phyloP scores from a whole-genome alignment of 1,140 invertebrate species.

The Caenorhabditis latens region DNA sequence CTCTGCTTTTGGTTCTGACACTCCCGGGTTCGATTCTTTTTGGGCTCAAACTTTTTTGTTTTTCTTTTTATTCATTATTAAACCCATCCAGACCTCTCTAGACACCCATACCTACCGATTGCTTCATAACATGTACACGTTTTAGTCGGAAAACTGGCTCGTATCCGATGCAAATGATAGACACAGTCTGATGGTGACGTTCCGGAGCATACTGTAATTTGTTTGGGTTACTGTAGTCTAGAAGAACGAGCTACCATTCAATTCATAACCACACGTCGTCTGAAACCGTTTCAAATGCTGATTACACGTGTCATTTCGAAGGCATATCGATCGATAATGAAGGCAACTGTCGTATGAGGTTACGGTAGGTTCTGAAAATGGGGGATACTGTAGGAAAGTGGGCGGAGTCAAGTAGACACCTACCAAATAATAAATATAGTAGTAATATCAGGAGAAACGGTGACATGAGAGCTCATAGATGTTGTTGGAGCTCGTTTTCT shows the following conservation, averaged over 20 bases:
- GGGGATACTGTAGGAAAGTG: not conserved
- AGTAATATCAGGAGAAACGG: constrained; percentile 37
- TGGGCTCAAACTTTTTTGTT: not conserved
- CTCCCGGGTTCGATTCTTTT: not conserved
- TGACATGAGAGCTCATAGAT: constrained; percentile 50
- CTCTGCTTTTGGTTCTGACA: not conserved
- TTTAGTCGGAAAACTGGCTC: not conserved
- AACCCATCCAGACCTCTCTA: not conserved
- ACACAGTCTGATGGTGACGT: constrained; percentile 62
- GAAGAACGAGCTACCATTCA: no score
- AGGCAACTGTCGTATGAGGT: constrained; percentile 47
- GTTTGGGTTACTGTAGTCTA: not conserved
- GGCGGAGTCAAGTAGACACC: not conserved
- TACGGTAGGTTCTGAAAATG: constrained; percentile 17
- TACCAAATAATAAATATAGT: constrained; percentile 29
- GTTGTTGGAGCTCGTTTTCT: not conserved
- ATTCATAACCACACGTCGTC: constrained; percentile 28
- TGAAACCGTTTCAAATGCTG: constrained; percentile 30
- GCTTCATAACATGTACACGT: constrained; percentile 51
- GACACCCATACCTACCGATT: constrained; percentile 33
- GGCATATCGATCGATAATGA: constrained; percentile 49
- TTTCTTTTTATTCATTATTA: not conserved
- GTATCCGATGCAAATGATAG: constrained; percentile 22
- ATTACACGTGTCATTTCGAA: constrained; percentile 41
- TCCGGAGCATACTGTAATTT: constrained; percentile 60